These are phyloP conservation scores for Marronus borbonicus DNA, from an alignment of 2,888 invertebrate genomes.

Conservation along the genomic window DNA sequence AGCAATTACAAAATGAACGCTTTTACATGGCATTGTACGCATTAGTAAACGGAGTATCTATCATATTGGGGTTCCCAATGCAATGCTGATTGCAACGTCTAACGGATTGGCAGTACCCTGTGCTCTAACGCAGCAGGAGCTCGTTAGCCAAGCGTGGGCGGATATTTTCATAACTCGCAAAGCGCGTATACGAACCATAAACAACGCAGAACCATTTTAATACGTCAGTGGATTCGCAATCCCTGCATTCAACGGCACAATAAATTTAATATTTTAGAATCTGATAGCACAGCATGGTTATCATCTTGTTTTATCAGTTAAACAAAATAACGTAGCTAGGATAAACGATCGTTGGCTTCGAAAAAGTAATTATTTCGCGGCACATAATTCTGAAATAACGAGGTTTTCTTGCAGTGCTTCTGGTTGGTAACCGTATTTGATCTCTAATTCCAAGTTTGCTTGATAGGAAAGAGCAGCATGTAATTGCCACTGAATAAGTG, in stretches of 20 bases:
- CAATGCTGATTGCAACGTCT: neutral
- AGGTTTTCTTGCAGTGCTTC: neutral
- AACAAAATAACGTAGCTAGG: neutral
- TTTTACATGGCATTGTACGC: neutral
- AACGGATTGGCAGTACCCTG: constrained; percentile 13
- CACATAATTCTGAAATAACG: neutral
- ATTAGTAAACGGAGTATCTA: constrained; percentile 21
- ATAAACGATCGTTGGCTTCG: neutral
- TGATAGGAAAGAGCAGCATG: too few relatives aligned
- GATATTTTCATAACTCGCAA: neutral
- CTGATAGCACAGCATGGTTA: neutral
- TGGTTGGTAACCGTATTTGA: too few relatives aligned
- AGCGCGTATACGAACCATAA: neutral
- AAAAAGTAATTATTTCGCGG: too few relatives aligned
- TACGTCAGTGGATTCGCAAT: constrained; percentile 4
- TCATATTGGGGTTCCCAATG: neutral
- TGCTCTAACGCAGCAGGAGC: neutral
- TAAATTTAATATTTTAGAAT: neutral
- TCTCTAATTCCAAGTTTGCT: too few relatives aligned
- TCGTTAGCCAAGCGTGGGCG: neutral
- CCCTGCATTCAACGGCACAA: constrained; percentile 1
- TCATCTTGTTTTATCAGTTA: neutral
- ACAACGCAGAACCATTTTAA: constrained; percentile 5
- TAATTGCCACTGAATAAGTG: too few relatives aligned
- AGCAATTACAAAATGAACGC: neutral